Evolutionary conservation across 2,797 vertebrate genomes (phyloP).

Genomic region (Sebastes glaucus): DNA sequence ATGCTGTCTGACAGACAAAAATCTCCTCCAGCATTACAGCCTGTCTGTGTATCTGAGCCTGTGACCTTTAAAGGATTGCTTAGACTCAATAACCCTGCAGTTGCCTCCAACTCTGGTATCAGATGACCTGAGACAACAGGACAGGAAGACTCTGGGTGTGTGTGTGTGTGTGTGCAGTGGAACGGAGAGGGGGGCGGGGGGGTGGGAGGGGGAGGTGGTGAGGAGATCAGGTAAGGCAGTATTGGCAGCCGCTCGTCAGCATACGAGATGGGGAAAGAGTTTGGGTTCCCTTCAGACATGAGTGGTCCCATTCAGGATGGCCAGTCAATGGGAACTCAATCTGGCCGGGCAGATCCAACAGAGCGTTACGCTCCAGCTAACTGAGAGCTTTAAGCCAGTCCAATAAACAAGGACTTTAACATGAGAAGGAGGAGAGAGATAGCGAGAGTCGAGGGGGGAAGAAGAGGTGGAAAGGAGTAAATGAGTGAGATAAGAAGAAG

Average conservation of each 20-base stretch:
- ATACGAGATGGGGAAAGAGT: constrained; percentile 74
- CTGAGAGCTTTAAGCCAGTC: constrained; percentile 73
- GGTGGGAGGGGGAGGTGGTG: neutral
- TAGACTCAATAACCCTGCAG: constrained; percentile 77
- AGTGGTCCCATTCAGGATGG: constrained; percentile 81
- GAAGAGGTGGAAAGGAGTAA: constrained; percentile 12
- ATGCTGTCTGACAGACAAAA: constrained; percentile 26
- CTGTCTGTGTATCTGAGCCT: constrained; percentile 70
- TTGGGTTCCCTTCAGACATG: constrained; percentile 78
- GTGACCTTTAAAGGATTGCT: constrained; percentile 82
- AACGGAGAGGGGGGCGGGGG: neutral
- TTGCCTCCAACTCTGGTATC: constrained; percentile 72
- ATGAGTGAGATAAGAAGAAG: constrained; percentile 23
- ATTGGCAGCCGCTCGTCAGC: constrained; percentile 72
- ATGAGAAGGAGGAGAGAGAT: constrained; percentile 60
- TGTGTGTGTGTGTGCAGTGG: neutral
- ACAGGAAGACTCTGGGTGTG: constrained; percentile 47
- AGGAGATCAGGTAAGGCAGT: constrained; percentile 72
- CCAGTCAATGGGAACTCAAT: constrained; percentile 85
- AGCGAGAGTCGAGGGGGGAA: constrained; percentile 5
- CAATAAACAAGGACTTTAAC: constrained; percentile 78
- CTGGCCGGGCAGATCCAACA: constrained; percentile 67
- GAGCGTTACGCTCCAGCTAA: constrained; percentile 68
- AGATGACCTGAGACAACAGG: constrained; percentile 83
- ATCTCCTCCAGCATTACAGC: constrained; percentile 32